phyloP scores from a whole-genome alignment of 2,888 invertebrate species.

The Baronia brevicornis region DNA sequence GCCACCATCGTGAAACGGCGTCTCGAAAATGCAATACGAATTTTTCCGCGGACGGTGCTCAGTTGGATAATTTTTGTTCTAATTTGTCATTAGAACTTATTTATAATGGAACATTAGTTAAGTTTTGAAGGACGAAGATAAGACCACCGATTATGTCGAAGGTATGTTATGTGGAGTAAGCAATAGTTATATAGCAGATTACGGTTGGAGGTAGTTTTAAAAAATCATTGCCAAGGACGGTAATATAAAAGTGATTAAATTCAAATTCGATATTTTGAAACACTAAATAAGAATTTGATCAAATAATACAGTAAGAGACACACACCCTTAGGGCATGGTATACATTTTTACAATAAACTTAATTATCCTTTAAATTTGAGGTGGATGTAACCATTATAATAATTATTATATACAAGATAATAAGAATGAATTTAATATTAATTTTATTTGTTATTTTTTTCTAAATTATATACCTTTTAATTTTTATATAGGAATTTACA shows the following conservation, averaged over 20 bases:
- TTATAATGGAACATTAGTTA: slow-evolving; percentile 41
- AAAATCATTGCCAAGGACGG: slow-evolving; percentile 39
- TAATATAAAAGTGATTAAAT: slow-evolving; percentile 14
- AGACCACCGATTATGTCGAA: slow-evolving; percentile 59
- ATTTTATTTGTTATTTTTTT: too few species aligned
- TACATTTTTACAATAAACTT: too few species aligned
- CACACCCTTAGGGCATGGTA: too few species aligned
- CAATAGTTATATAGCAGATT: slow-evolving; percentile 26
- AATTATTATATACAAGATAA: too few species aligned
- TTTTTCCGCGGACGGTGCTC: slow-evolving; percentile 41
- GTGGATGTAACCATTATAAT: too few species aligned
- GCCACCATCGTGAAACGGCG: slow-evolving; percentile 55
- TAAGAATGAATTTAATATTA: too few species aligned
- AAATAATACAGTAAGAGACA: too few species aligned
- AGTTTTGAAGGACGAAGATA: slow-evolving; percentile 27
- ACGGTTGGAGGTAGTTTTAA: slow-evolving; percentile 45
- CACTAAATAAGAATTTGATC: too few species aligned
- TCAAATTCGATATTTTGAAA: too few species aligned
- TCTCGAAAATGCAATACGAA: slow-evolving; percentile 49
- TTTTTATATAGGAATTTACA: too few species aligned
- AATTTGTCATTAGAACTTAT: slow-evolving; percentile 15
- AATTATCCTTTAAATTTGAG: too few species aligned
- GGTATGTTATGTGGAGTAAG: slow-evolving; percentile 42
- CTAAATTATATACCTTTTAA: too few species aligned
- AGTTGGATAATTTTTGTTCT: slow-evolving; percentile 22